Base-by-base conservation (phyloP, 37 sponge, comb jelly and placozoan species). In the Oopsacas minuta region DNA sequence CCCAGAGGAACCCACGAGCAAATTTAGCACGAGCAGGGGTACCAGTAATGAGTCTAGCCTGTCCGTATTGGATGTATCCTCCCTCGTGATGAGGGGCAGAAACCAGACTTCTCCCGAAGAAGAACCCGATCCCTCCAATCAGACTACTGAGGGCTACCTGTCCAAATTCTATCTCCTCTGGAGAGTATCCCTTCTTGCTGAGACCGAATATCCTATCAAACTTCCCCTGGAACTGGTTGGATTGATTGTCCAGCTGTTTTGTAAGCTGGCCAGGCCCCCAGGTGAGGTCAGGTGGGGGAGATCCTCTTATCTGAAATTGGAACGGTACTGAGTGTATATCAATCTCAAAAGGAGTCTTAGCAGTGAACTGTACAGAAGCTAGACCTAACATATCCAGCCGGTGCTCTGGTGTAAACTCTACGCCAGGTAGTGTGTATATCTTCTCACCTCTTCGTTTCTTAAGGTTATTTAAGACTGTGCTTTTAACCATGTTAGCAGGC, bases 1-100 rank as follows among this genome's bases (percentile, higher is more conserved):
- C 99, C 99, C 99, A 99, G 38, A 99, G 99, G 83, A 99, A 99
- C 0, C 99, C 99, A 35, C 99, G 91, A 39, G 99, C 96, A 81
- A 99, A 99, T 87, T 93, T 95, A n/a, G 99, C 93, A 32, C 99
- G 89, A 0, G 99, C 95, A 17, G 99, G 99, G 23, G 94, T 94
- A 36, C 37, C 37, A 20, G 85, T 36, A 23, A 84, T 36, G 36
- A 36, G 52, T 37, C 34, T 35, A 81, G 28, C 75, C 30, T 10
- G 38, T 17, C 34, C 23, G 39, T 36, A 36, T 3, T 36, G 38
- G 37, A 82, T 82, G 37, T 36, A 20, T 82, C 51, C 51, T 15
- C 30, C 39, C n/a, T 37, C 17, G 20, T 85, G 86, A 38, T 61
- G 81, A 28, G 28, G 81, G 7, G 52, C 85, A 0, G 52, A 12